A percentile compares a stretch with the other conserved stretches of the same genome.
Evolutionary conservation across 2,113 vertebrate genomes (phyloP).

Genomic region (Ceratotherium simum): DNA sequence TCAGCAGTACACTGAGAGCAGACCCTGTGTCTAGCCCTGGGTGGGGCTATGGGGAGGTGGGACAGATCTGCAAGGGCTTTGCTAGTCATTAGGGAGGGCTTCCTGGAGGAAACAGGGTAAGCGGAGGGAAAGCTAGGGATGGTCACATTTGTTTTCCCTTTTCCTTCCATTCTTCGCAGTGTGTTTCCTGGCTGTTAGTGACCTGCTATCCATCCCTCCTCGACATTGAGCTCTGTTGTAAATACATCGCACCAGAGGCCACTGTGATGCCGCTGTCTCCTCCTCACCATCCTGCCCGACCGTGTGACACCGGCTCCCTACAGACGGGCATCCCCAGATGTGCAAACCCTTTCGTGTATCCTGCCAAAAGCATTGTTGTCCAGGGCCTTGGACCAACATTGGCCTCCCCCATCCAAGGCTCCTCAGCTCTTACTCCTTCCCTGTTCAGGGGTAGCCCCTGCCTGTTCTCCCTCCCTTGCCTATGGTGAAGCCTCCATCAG

Average conservation of each 20-base stretch:
- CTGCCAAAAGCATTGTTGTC: conserved; percentile 71
- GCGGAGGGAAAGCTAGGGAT: background rate
- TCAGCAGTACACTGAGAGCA: background rate
- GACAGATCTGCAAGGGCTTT: background rate
- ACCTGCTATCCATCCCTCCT: conserved; percentile 69
- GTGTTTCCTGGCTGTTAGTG: conserved; percentile 91
- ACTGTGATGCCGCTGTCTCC: conserved; percentile 88
- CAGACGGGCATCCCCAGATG: conserved; percentile 80
- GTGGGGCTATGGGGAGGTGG: background rate
- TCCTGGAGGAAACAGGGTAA: background rate
- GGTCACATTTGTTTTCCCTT: conserved; percentile 42
- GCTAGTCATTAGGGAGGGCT: background rate
- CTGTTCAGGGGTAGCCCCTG: background rate
- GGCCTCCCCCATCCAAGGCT: conserved; percentile 45
- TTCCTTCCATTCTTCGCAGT: conserved; percentile 78
- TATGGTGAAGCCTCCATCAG: conserved; percentile 52
- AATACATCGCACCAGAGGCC: conserved; percentile 89
- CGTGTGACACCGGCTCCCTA: conserved; percentile 81
- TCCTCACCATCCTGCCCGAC: conserved; percentile 80
- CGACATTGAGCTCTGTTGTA: conserved; percentile 87
- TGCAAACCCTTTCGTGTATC: conserved; percentile 59
- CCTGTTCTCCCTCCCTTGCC: conserved; percentile 64
- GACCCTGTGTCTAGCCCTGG: background rate
- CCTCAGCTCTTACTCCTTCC: background rate
- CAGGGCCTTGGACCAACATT: conserved; percentile 46